phyloP scores from a whole-genome alignment of 2,113 vertebrate species.

The Sebastes schlegelii region DNA sequence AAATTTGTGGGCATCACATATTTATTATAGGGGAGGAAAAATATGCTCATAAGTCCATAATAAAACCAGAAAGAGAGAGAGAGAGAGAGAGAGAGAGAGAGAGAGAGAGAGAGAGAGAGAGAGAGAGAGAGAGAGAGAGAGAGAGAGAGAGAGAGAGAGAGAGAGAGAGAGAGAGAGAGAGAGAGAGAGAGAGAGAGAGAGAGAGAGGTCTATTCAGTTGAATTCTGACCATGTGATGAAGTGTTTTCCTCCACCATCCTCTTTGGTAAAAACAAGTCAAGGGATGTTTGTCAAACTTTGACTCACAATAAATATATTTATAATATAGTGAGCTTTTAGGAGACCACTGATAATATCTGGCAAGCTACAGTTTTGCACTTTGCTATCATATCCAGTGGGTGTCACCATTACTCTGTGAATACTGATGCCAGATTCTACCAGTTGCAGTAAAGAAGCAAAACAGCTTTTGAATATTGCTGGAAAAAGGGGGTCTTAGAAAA shows the following conservation, averaged over 20 bases:
- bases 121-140: neutral
- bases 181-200: too few species aligned
- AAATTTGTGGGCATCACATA: neutral
- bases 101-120: too few species aligned
- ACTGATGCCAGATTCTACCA: neutral
- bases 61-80: neutral
- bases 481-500: neutral
- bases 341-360: neutral
- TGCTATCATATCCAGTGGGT: constrained; percentile 52
- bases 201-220: neutral
- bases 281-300: neutral
- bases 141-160: too few species aligned
- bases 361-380: constrained; percentile 18
- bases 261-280: neutral
- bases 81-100: too few species aligned
- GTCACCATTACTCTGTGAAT: constrained; percentile 57
- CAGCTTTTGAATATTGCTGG: neutral
- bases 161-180: neutral
- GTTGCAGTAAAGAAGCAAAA: neutral
- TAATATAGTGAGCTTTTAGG: neutral
- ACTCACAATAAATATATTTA: neutral
- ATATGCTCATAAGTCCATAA: neutral
- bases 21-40: too few species aligned
- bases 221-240: neutral
- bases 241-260: neutral